Evolutionary conservation across 2,797 vertebrate genomes (phyloP), one percentile per base, ranked within the genome.

Genomic region (Lerista edwardsae): DNA sequence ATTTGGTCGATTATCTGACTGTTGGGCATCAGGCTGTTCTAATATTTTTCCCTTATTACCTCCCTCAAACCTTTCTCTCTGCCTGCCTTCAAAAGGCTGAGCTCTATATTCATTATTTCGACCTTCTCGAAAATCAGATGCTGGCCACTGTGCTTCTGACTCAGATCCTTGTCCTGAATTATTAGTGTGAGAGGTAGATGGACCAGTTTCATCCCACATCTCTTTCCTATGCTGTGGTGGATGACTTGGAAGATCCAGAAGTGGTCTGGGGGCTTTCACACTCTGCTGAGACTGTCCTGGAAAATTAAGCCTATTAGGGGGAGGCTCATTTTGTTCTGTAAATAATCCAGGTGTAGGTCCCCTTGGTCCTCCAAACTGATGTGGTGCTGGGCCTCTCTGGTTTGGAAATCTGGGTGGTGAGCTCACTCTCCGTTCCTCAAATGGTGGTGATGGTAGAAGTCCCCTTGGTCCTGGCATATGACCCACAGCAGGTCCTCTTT

Each of bases 211-310:
- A 3, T 96, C 95, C 96, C 96, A 96, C 44, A 94, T 87, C 21
- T 97, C 96, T 91, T 94, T 95, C 74, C 95, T 92, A 83, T 95
- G 96, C 69, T 88, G 91, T 11, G 95, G 94, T 1, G 97, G 97
- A 91, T 98, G 94, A 84, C 91, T 97, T 55, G 98, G 98, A 83
- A 99, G 97, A 91, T 98, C 97, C 86, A 97, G 95, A 80, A 96
- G 94, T 62, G 97, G 97, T 74, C 96, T 95, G 47, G 97, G 97
- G 2, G 87, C 91, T 8, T 96, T 97, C 90, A 93, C 85, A 17
- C 86, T 89, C 72, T 95, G 96, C 2, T 94, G 92, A 80, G 95
- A 76, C 15, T 93, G 95, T 73, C 93, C 94, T 39, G 96, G 96
- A 86, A 97, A 96, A 90, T 90, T 91, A 73, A 95, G 95, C 6